These are phyloP conservation scores for Lethenteron camtschaticum DNA, from an alignment of 2,113 vertebrate species.

Conservation along the genomic window DNA sequence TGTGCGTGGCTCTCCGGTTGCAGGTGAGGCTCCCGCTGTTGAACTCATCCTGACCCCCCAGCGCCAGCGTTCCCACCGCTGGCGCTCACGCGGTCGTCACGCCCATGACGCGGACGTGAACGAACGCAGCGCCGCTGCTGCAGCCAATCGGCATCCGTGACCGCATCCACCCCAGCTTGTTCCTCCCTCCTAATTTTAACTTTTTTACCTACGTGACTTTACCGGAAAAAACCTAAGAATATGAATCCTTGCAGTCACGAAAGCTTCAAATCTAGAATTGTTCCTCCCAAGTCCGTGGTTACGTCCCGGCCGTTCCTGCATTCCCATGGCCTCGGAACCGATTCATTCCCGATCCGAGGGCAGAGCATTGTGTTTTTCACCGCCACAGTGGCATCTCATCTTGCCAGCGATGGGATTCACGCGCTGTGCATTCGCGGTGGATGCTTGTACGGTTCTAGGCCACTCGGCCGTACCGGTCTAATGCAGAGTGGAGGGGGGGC, in stretches of 20 bases:
- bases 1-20: too few species aligned
- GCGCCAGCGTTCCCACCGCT: neutral
- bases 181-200: neutral
- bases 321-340: too few species aligned
- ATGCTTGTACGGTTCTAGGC: neutral
- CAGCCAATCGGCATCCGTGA: neutral
- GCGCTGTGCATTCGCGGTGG: neutral
- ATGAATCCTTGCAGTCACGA: too few species aligned
- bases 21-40: too few species aligned
- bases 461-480: too few species aligned
- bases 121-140: neutral
- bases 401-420: neutral
- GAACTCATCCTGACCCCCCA: too few species aligned
- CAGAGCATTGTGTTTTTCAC: neutral
- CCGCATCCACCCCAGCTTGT: constrained; percentile 20
- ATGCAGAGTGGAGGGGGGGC: neutral
- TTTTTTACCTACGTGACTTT: too few species aligned
- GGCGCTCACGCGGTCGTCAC: neutral
- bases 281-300: neutral
- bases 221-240: too few species aligned
- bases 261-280: constrained; percentile 12
- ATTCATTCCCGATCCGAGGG: too few species aligned
- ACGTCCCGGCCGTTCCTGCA: too few species aligned
- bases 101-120: neutral
- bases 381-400: neutral